Percentiles rank a stretch among this genome's conserved stretches.
phyloP scores from a whole-genome alignment of 1,140 invertebrate genomes.

The Papilio glaucus region DNA sequence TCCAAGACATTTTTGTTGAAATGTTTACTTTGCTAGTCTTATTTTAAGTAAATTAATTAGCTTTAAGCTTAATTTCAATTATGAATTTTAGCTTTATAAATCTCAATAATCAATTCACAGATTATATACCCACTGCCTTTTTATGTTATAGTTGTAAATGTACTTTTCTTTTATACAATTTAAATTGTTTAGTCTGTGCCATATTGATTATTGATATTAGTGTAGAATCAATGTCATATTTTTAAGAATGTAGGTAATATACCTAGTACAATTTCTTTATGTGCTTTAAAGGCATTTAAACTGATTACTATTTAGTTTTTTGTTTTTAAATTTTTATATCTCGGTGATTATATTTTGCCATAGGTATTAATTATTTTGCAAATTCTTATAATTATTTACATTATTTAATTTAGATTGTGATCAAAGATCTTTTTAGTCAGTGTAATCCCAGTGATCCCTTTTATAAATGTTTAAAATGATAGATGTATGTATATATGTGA shows the following conservation, averaged over 20 bases:
- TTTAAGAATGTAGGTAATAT: slow-evolving; percentile 17
- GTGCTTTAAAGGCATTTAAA: slow-evolving; percentile 30
- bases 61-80: slow-evolving; percentile 41
- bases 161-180: slow-evolving; percentile 18
- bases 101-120: slow-evolving; percentile 40
- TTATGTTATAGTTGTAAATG: slow-evolving; percentile 33
- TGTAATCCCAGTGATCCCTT: not conserved
- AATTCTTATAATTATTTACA: not conserved
- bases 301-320: not conserved
- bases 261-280: slow-evolving; percentile 34
- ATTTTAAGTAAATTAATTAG: slow-evolving; percentile 59
- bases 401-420: slow-evolving; percentile 21
- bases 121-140: slow-evolving; percentile 30
- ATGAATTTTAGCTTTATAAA: slow-evolving; percentile 29
- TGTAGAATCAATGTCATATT: slow-evolving; percentile 23
- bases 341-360: slow-evolving; percentile 10
- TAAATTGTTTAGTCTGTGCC: slow-evolving; percentile 46
- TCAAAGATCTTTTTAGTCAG: slow-evolving; percentile 37
- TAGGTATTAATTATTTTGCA: not conserved
- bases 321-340: not conserved
- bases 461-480: slow-evolving; percentile 39
- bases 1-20: slow-evolving; percentile 36
- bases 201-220: slow-evolving; percentile 42
- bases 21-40: slow-evolving; percentile 57
- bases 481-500: slow-evolving; percentile 39